These are phyloP conservation scores for Nomia melanderi DNA, from an alignment of 1,140 invertebrate species.

Conservation along the genomic window DNA sequence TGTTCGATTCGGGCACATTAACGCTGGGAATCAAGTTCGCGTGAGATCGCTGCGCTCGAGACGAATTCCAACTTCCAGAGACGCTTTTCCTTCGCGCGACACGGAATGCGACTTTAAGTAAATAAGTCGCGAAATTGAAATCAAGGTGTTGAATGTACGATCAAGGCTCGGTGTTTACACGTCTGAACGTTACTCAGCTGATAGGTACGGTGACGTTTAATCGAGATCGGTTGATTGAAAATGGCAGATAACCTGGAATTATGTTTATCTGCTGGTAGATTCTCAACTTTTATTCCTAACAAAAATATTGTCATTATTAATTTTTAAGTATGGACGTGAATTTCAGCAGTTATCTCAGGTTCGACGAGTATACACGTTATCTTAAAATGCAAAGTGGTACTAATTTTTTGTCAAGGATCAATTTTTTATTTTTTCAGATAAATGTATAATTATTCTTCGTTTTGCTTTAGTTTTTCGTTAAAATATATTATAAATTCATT, in stretches of 20 bases:
- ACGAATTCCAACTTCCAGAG: slow-evolving; percentile 10
- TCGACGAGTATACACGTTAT: too few species aligned
- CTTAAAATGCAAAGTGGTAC: too few species aligned
- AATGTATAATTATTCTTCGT: too few species aligned
- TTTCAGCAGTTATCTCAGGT: too few species aligned
- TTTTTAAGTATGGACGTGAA: too few species aligned
- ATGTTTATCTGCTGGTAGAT: background rate
- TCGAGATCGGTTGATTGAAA: background rate
- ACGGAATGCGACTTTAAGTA: background rate
- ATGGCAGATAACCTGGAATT: background rate
- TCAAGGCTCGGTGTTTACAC: slow-evolving; percentile 23
- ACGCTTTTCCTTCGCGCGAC: background rate
- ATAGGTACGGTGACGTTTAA: background rate
- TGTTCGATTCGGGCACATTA: slow-evolving; percentile 23
- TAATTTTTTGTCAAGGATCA: too few species aligned
- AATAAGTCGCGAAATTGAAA: slow-evolving; percentile 62
- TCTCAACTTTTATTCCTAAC: too few species aligned
- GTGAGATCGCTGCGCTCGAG: slow-evolving; percentile 9
- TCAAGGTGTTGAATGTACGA: slow-evolving; percentile 38
- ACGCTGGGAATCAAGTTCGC: slow-evolving; percentile 56
- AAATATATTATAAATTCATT: too few species aligned
- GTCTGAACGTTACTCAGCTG: background rate
- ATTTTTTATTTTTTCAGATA: too few species aligned
- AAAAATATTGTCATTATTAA: too few species aligned
- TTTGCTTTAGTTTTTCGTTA: too few species aligned